These are phyloP conservation scores for Trichoplusia ni DNA, from an alignment of 1,140 invertebrate genomes.

Conservation along the genomic window DNA sequence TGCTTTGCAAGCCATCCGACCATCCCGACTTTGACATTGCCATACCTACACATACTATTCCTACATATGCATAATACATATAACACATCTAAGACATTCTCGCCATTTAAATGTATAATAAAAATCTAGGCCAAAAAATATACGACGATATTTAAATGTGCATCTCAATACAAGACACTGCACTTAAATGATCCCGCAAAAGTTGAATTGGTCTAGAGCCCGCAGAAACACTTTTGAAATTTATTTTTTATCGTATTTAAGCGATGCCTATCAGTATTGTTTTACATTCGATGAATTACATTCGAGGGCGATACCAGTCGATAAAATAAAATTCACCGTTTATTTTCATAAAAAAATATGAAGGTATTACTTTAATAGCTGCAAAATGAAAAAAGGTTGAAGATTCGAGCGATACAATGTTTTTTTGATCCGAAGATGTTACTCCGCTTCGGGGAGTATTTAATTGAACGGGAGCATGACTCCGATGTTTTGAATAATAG, in stretches of 20 bases:
- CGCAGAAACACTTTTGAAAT: constrained; percentile 59
- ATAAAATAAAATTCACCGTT: constrained; percentile 73
- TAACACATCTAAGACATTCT: not conserved
- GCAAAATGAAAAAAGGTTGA: constrained; percentile 59
- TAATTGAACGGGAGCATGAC: constrained; percentile 70
- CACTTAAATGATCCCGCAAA: constrained; percentile 67
- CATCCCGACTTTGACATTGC: constrained; percentile 34
- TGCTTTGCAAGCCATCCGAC: constrained; percentile 38
- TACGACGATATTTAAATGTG: constrained; percentile 24
- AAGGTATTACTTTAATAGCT: constrained; percentile 72
- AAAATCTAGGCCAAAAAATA: constrained; percentile 14
- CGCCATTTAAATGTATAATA: constrained; percentile 3
- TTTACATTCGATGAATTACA: constrained; percentile 72
- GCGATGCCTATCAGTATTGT: constrained; percentile 74
- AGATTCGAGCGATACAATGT: constrained; percentile 56
- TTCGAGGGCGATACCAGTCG: constrained; percentile 55
- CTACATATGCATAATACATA: constrained; percentile 9
- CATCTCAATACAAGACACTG: constrained; percentile 64
- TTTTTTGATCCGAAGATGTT: constrained; percentile 57
- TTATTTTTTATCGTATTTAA: constrained; percentile 67
- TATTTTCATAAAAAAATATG: constrained; percentile 58
- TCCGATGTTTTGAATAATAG: constrained; percentile 70
- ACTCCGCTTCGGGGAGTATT: constrained; percentile 54
- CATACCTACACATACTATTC: constrained; percentile 17
- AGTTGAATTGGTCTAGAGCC: constrained; percentile 62